Conservation (phyloP, 2,113 vertebrate genomes). For the Buteo buteo region DNA sequence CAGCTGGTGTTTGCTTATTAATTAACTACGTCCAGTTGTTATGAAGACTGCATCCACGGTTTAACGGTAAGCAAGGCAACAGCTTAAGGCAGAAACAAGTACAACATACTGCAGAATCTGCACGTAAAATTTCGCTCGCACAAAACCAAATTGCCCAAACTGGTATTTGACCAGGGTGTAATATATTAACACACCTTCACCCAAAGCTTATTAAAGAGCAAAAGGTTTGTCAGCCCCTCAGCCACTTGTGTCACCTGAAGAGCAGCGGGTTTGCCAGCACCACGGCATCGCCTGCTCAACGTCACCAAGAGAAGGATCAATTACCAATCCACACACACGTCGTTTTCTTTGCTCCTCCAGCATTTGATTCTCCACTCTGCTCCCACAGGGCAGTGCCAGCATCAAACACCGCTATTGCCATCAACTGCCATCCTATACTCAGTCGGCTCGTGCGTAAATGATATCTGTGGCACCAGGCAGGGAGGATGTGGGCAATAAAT, state of each 20-base stretch:
- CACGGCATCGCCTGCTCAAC: accelerated
- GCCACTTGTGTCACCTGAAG: not conserved
- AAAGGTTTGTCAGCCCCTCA: not conserved
- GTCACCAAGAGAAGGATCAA: not conserved
- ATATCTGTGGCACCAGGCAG: not conserved
- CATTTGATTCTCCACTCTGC: not conserved
- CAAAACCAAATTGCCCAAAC: not conserved
- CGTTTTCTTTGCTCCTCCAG: not conserved
- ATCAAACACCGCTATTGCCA: not conserved
- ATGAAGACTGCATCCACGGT: not conserved
- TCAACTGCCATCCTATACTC: not conserved
- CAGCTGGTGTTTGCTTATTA: not conserved
- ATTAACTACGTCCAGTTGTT: not conserved
- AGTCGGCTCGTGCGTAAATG: accelerated
- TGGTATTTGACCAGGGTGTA: not conserved
- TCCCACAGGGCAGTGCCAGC: not conserved
- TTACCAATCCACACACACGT: too few species aligned
- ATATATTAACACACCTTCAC: not conserved
- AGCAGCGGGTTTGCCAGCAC: not conserved
- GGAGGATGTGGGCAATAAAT: not conserved
- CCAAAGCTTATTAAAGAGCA: not conserved
- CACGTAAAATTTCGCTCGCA: not conserved
- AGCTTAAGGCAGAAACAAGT: not conserved
- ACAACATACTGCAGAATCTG: not conserved
- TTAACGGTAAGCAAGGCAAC: not conserved